phyloP scores from a whole-genome alignment of 64 coral and sea anemone genomes.

The Orbicella faveolata region DNA sequence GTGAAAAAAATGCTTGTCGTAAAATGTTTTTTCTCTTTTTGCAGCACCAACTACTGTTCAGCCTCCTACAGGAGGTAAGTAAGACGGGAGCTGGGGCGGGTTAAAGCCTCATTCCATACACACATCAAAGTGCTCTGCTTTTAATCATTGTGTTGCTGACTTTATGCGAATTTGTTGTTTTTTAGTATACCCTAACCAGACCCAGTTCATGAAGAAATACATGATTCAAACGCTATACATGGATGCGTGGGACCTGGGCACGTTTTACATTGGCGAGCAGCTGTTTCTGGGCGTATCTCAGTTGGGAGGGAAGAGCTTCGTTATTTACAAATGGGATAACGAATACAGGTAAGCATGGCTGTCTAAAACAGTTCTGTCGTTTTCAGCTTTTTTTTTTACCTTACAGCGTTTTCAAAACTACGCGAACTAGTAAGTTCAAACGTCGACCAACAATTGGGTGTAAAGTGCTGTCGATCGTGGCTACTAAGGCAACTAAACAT shows the following conservation, averaged over 20 bases:
- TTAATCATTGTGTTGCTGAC: not conserved
- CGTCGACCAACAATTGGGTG: not conserved
- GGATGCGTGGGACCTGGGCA: conserved; percentile 89
- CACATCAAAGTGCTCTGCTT: not conserved
- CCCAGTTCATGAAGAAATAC: conserved; percentile 89
- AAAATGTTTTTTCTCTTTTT: not conserved
- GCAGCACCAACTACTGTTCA: conserved; percentile 43
- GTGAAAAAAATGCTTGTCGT: not conserved
- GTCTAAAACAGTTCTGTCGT: not conserved
- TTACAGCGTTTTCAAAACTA: not conserved
- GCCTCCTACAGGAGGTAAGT: conserved; percentile 49
- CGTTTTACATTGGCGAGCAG: conserved; percentile 66
- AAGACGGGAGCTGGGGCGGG: not conserved
- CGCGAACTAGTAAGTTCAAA: not conserved
- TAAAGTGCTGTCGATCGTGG: not conserved
- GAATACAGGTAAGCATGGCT: not conserved
- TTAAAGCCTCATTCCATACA: not conserved
- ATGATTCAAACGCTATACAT: conserved; percentile 96
- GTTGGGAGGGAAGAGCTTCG: conserved; percentile 84
- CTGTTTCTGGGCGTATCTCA: conserved; percentile 90
- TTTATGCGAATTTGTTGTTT: not conserved
- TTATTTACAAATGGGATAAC: conserved; percentile 92
- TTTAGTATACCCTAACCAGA: conserved; percentile 75
- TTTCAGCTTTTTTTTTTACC: not conserved
- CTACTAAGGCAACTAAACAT: not conserved